Evolutionary conservation across 2,888 invertebrate genomes (phyloP).

Genomic region (Nysson spinosus): DNA sequence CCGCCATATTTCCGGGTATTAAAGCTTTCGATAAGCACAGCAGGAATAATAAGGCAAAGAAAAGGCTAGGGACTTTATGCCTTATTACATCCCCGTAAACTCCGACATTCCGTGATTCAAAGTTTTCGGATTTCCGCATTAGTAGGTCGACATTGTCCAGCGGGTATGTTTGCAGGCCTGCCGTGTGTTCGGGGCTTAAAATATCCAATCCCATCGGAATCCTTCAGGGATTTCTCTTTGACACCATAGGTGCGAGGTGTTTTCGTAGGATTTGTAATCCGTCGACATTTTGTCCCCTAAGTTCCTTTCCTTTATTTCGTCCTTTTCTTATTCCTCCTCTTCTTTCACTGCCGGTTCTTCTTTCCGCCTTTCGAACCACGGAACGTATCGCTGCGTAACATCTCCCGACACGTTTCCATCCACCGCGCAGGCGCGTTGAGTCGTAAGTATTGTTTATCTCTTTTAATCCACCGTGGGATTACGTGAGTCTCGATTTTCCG

Average conservation of each 20-base stretch:
- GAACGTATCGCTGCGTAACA: constrained; percentile 45
- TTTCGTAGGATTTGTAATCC: constrained; percentile 59
- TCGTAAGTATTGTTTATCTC: constrained; percentile 62
- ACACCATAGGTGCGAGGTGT: constrained; percentile 47
- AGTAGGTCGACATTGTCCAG: constrained; percentile 18
- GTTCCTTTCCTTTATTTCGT: constrained; percentile 20
- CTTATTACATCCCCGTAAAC: too few relatives aligned
- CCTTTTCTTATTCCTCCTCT: neutral
- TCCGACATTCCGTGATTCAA: neutral
- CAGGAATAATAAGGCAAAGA: too few relatives aligned
- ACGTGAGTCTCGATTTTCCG: constrained; percentile 65
- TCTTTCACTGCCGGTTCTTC: too few relatives aligned
- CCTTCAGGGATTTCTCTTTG: constrained; percentile 11
- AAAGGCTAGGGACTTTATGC: too few relatives aligned
- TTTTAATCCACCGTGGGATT: constrained; percentile 65
- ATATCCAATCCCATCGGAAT: constrained; percentile 1
- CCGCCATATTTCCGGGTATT: too few relatives aligned
- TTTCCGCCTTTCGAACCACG: constrained; percentile 7
- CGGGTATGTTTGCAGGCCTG: constrained; percentile 12
- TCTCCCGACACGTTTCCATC: constrained; percentile 42
- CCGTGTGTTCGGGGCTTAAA: neutral
- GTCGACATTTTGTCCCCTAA: constrained; percentile 37
- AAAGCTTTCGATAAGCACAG: too few relatives aligned
- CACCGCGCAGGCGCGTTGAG: constrained; percentile 21
- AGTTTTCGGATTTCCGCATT: constrained; percentile 1